A percentile compares a stretch with the other conserved stretches of the same genome.
These are phyloP conservation scores for Semicossyphus pulcher DNA, from an alignment of 2,113 vertebrate species.

Conservation along the genomic window DNA sequence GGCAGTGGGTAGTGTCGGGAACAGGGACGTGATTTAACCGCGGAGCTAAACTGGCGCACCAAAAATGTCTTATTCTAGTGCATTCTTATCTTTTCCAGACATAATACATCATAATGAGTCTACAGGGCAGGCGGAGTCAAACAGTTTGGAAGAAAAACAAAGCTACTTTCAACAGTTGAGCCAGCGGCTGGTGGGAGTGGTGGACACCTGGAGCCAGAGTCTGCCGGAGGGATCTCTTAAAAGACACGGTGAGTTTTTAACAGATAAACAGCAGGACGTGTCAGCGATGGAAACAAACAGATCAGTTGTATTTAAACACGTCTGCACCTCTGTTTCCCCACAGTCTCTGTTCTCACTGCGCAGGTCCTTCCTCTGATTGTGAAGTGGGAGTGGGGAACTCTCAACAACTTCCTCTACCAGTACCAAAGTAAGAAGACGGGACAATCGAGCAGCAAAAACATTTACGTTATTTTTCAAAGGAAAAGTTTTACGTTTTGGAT, in stretches of 20 bases:
- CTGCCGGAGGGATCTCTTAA: constrained; percentile 50
- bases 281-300: not conserved
- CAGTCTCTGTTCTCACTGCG: constrained; percentile 45
- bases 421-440: no score
- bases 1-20: no score
- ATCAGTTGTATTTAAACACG: not conserved
- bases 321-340: not conserved
- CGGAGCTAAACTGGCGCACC: no score
- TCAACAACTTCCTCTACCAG: constrained; percentile 67
- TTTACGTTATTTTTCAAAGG: no score
- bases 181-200: not conserved
- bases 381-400: constrained; percentile 75
- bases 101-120: not conserved
- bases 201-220: constrained; percentile 35
- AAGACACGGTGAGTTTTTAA: constrained; percentile 30
- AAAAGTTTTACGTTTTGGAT: no score
- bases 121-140: not conserved
- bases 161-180: constrained; percentile 4
- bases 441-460: no score
- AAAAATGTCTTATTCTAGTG: no score
- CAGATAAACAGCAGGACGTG: not conserved
- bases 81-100: constrained; percentile 39
- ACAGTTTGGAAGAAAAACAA: constrained; percentile 31
- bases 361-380: constrained; percentile 47
- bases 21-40: no score